Evolutionary conservation across 2,113 vertebrate genomes (phyloP).

Genomic region (zebrafish (Danio rerio)): DNA sequence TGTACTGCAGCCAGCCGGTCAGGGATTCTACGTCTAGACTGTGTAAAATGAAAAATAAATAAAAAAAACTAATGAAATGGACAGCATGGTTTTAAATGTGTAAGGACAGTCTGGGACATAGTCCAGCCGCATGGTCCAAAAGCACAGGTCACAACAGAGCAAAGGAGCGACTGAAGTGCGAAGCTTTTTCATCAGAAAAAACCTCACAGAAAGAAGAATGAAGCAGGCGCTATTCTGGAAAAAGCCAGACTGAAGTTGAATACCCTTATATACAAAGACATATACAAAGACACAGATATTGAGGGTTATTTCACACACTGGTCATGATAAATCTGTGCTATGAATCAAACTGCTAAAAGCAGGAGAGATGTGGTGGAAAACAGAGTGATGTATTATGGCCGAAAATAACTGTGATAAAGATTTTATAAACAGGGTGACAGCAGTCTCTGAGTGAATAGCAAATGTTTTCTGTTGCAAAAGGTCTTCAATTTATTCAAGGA

Average conservation of each 20-base stretch:
- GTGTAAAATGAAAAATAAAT: slow-evolving; percentile 37
- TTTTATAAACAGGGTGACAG: slow-evolving; percentile 15
- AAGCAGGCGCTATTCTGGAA: background rate
- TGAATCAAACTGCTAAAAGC: slow-evolving; percentile 40
- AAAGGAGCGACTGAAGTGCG: background rate
- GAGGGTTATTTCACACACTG: slow-evolving; percentile 45
- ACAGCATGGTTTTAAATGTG: slow-evolving; percentile 16
- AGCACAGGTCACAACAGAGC: background rate
- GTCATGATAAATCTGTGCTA: slow-evolving; percentile 55
- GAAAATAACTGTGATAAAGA: slow-evolving; percentile 26
- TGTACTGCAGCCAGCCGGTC: slow-evolving; percentile 48
- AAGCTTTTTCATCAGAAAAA: slow-evolving; percentile 19
- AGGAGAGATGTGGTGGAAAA: slow-evolving; percentile 25
- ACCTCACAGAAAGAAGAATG: slow-evolving; percentile 4
- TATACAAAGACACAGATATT: slow-evolving; percentile 12
- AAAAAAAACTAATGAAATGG: slow-evolving; percentile 24
- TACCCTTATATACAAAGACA: background rate
- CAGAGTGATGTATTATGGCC: slow-evolving; percentile 26
- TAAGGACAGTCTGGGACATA: background rate
- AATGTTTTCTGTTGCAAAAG: background rate
- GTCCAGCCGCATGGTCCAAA: slow-evolving; percentile 5
- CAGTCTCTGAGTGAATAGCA: slow-evolving; percentile 13
- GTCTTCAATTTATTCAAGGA: background rate
- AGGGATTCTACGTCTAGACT: slow-evolving; percentile 53
- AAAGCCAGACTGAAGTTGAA: slow-evolving; percentile 3